These are phyloP conservation scores for Mionectes olivaceus DNA, from an alignment of 2,797 vertebrate genomes.

Conservation along the genomic window DNA sequence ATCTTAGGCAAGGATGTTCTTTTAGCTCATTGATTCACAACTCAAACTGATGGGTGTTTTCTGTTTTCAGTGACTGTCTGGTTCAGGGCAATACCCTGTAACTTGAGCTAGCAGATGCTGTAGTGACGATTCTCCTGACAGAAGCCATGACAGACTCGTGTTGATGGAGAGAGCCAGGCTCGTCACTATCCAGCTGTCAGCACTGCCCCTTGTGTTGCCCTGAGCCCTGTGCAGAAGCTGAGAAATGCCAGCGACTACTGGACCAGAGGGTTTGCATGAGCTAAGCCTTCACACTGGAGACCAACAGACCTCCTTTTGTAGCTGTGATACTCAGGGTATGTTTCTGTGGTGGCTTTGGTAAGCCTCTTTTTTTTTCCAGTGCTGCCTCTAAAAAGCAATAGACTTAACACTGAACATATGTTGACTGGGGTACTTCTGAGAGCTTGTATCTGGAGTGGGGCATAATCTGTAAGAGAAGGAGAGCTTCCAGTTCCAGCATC, in stretches of 20 bases:
- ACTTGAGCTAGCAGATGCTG: background rate
- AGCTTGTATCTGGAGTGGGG: background rate
- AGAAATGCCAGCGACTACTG: background rate
- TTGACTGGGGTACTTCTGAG: background rate
- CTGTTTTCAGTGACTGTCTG: background rate
- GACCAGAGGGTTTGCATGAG: background rate
- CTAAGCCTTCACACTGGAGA: rapidly evolving
- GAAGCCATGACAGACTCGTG: background rate
- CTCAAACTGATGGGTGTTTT: background rate
- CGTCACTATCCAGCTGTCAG: background rate
- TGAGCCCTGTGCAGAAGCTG: background rate
- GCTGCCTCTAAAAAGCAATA: background rate
- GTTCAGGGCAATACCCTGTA: background rate
- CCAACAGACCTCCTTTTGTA: background rate
- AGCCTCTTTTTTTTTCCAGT: background rate
- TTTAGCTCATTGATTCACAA: background rate
- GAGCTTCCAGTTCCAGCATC: background rate
- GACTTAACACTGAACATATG: background rate
- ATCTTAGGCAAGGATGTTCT: background rate
- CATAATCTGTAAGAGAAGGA: background rate
- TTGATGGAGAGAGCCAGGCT: background rate
- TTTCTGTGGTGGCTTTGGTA: background rate
- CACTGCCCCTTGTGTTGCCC: background rate
- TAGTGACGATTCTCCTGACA: background rate
- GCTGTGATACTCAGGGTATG: rapidly evolving